Evolutionary conservation across 2,113 vertebrate species (phyloP).

Genomic region (Phaetusa simplex): DNA sequence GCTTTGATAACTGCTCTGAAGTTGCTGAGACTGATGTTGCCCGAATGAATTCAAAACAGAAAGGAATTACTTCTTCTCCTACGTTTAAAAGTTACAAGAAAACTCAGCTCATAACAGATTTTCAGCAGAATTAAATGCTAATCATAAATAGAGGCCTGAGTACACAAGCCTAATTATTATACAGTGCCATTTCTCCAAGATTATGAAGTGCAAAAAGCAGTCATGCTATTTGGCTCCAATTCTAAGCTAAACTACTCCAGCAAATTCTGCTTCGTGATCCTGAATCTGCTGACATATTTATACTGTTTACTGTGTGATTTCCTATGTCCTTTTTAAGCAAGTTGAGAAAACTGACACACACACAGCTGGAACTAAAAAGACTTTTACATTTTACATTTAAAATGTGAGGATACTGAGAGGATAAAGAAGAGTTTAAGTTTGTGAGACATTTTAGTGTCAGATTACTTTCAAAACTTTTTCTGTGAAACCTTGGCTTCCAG

Average conservation of each 20-base stretch:
- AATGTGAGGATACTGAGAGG: background rate
- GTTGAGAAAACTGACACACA: background rate
- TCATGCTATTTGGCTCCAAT: background rate
- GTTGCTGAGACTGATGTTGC: background rate
- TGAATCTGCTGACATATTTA: background rate
- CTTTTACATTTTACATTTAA: background rate
- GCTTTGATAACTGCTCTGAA: background rate
- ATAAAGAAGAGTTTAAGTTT: background rate
- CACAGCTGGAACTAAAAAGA: background rate
- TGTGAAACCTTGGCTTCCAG: background rate
- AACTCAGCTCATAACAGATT: background rate
- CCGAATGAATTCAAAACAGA: background rate
- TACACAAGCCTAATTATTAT: background rate
- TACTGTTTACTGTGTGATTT: background rate
- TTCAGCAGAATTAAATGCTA: constrained; percentile 3
- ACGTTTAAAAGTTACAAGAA: background rate
- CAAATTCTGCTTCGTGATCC: background rate
- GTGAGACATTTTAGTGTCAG: background rate
- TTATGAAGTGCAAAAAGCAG: background rate
- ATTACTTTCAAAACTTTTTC: background rate
- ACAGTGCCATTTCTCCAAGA: background rate
- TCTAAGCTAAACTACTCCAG: background rate
- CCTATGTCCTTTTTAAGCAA: background rate
- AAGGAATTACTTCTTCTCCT: background rate
- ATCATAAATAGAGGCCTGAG: background rate